Evolutionary conservation across 2,888 invertebrate species (phyloP).

Genomic region (Watsonalla binaria): DNA sequence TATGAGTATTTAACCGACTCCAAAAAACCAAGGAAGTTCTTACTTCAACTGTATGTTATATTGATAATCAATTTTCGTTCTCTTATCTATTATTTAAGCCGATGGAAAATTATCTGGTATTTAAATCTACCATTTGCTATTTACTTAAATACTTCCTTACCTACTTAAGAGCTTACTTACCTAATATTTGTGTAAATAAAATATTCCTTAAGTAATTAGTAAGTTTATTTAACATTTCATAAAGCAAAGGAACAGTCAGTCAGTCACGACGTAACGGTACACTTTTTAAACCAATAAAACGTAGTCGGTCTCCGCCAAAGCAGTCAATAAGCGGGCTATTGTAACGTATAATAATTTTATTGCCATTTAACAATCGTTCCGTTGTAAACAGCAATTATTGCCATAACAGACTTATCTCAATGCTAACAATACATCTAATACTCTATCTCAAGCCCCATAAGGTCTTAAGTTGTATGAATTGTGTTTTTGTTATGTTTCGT

Average conservation of each 20-base stretch:
- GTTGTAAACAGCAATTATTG: slow-evolving; percentile 56
- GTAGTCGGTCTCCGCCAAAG: not conserved
- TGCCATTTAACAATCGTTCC: slow-evolving; percentile 26
- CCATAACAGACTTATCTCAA: slow-evolving; percentile 17
- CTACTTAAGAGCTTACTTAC: too few relatives aligned
- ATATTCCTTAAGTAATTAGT: not conserved
- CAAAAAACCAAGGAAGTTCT: too few relatives aligned
- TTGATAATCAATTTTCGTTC: too few relatives aligned
- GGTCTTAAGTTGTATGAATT: not conserved
- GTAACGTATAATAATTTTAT: slow-evolving; percentile 38
- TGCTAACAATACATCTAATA: not conserved
- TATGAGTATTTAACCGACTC: too few relatives aligned
- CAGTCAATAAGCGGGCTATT: slow-evolving; percentile 5
- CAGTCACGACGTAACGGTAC: not conserved
- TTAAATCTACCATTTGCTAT: too few relatives aligned
- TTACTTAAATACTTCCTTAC: too few relatives aligned
- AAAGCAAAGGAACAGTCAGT: not conserved
- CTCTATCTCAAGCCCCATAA: not conserved
- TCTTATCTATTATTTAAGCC: too few relatives aligned
- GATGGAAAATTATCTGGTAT: too few relatives aligned
- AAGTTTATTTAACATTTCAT: not conserved
- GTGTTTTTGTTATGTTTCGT: not conserved
- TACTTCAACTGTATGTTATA: too few relatives aligned
- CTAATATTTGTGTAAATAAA: too few relatives aligned
- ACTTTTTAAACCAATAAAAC: not conserved